Evolutionary conservation across 1,140 invertebrate species (phyloP).

Genomic region (Tetranychus cinnabarinus): DNA sequence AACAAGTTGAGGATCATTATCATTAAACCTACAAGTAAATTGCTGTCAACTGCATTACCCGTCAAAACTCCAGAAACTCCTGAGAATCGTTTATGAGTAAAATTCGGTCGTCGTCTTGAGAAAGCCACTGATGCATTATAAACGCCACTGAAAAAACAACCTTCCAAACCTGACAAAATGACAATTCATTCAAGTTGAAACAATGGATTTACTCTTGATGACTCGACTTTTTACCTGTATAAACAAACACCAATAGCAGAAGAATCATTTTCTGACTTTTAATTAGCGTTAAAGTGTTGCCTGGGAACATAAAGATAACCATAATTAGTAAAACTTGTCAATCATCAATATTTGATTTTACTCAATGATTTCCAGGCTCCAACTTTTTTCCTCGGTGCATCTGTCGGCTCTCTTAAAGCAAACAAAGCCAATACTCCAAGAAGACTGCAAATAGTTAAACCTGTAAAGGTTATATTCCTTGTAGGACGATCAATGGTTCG

Average conservation of each 20-base stretch:
- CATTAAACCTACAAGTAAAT: no score
- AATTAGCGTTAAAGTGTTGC: conserved; percentile 4
- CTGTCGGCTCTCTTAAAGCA: conserved; percentile 24
- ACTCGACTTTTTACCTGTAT: background rate
- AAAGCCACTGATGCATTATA: conserved; percentile 71
- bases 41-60: background rate
- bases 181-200: no score
- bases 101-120: conserved; percentile 26
- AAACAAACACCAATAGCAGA: background rate
- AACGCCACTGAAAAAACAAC: conserved; percentile 79
- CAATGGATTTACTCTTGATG: no score
- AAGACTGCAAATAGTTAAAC: conserved; percentile 35
- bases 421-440: conserved; percentile 42
- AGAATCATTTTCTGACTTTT: conserved; percentile 28
- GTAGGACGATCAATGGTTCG: conserved; percentile 33
- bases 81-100: background rate
- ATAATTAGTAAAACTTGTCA: no score
- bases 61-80: background rate
- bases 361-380: background rate
- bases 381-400: background rate
- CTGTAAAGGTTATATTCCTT: conserved; percentile 44
- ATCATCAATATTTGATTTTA: no score
- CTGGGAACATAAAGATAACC: background rate
- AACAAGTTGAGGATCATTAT: background rate
- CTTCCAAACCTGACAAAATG: background rate